A percentile compares a stretch with the other conserved stretches of the same genome.
phyloP scores from a whole-genome alignment of 92 coral and sea anemone genomes.

The Palythoa caribaeorum region DNA sequence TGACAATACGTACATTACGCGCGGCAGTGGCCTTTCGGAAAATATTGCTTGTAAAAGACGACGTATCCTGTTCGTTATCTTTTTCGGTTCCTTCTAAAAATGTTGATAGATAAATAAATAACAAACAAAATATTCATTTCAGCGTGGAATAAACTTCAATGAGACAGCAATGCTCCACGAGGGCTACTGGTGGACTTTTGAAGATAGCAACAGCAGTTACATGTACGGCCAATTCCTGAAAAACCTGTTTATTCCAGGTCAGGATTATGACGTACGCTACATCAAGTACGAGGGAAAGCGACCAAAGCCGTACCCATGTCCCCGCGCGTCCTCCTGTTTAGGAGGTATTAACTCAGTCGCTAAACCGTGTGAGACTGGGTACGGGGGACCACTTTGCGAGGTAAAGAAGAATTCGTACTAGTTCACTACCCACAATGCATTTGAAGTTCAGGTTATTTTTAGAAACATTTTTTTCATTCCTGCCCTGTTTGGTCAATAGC shows the following conservation, averaged over 20 bases:
- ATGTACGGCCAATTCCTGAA: conserved; percentile 76
- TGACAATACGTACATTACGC: too few species aligned
- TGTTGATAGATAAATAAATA: background rate
- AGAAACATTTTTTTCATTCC: too few species aligned
- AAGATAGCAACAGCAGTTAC: conserved; percentile 73
- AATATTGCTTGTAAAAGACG: too few species aligned
- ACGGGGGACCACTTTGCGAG: conserved; percentile 85
- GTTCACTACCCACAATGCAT: background rate
- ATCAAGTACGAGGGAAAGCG: conserved; percentile 68
- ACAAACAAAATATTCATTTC: background rate
- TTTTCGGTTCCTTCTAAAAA: background rate
- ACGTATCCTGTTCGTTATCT: too few species aligned
- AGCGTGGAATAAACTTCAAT: conserved; percentile 69
- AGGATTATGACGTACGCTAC: conserved; percentile 64
- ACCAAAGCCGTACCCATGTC: conserved; percentile 85
- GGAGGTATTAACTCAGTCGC: conserved; percentile 79
- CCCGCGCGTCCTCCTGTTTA: conserved; percentile 78
- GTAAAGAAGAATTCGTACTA: conserved; percentile 27
- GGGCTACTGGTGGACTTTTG: conserved; percentile 87
- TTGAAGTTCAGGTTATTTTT: background rate
- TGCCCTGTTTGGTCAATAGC: too few species aligned
- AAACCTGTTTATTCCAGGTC: conserved; percentile 71
- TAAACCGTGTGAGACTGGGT: conserved; percentile 80
- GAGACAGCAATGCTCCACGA: conserved; percentile 75
- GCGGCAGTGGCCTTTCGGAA: too few species aligned